phyloP scores from a whole-genome alignment of 2,797 vertebrate genomes.

The Melanotaenia maccullochi region DNA sequence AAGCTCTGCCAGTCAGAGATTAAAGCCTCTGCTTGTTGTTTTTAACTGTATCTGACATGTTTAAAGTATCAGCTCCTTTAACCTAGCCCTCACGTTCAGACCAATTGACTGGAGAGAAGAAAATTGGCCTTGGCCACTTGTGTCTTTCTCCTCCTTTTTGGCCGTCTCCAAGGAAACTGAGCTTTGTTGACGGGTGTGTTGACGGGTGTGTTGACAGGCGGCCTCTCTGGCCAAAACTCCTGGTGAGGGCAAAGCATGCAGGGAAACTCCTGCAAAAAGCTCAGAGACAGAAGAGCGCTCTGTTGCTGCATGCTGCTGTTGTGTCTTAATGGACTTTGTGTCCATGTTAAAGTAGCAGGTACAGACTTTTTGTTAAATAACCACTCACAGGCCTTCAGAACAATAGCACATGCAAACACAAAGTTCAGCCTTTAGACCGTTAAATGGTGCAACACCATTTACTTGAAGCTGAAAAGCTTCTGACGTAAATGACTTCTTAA shows the following conservation, averaged over 20 bases:
- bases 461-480: no score
- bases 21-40: background rate
- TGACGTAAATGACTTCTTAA: no score
- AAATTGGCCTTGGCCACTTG: slow-evolving; percentile 47
- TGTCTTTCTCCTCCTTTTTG: slow-evolving; percentile 57
- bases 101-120: slow-evolving; percentile 47
- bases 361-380: background rate
- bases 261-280: slow-evolving; percentile 62
- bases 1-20: slow-evolving; percentile 4
- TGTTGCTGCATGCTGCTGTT: slow-evolving; percentile 14
- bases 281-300: slow-evolving; percentile 9
- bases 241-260: slow-evolving; percentile 56
- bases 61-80: slow-evolving; percentile 54
- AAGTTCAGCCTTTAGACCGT: no score
- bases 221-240: slow-evolving; percentile 55
- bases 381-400: no score
- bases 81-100: slow-evolving; percentile 55
- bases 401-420: no score
- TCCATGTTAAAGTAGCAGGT: background rate
- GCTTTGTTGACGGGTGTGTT: slow-evolving; percentile 69
- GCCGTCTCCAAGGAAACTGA: slow-evolving; percentile 61
- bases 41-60: slow-evolving; percentile 52
- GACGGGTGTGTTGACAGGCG: slow-evolving; percentile 71
- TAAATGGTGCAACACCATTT: no score
- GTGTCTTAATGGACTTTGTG: background rate